These are phyloP conservation scores for Jaculus jaculus DNA, from an alignment of 2,113 vertebrate genomes.

Conservation along the genomic window DNA sequence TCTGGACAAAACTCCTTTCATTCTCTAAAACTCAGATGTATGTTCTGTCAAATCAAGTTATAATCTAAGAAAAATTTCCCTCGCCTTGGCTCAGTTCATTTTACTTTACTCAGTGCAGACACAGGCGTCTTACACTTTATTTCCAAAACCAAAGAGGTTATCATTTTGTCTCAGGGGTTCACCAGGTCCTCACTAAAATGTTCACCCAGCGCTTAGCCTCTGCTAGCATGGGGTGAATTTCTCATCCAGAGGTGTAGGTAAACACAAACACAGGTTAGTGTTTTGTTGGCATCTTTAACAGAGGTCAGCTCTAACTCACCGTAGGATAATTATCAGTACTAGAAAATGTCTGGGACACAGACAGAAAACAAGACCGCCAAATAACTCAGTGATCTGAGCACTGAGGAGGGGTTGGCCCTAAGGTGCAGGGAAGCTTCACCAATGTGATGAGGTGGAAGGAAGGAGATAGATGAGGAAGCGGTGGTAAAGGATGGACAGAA, in stretches of 20 bases:
- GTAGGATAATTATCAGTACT: background rate
- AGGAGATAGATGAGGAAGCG: background rate
- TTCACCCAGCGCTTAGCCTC: fast-evolving
- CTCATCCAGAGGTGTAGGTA: background rate
- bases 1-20: background rate
- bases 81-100: background rate
- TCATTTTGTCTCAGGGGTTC: background rate
- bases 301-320: background rate
- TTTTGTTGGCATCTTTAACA: background rate
- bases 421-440: background rate
- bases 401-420: background rate
- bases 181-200: background rate
- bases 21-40: background rate
- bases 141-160: background rate
- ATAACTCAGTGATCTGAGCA: background rate
- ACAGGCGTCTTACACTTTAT: background rate
- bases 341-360: background rate
- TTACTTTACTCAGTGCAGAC: background rate
- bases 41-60: background rate
- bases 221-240: background rate
- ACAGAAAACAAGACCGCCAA: background rate
- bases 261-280: background rate
- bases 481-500: background rate
- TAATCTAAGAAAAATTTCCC: background rate
- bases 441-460: background rate